Evolutionary conservation across 2,113 vertebrate species (phyloP).

Genomic region (Enhydra lutris): DNA sequence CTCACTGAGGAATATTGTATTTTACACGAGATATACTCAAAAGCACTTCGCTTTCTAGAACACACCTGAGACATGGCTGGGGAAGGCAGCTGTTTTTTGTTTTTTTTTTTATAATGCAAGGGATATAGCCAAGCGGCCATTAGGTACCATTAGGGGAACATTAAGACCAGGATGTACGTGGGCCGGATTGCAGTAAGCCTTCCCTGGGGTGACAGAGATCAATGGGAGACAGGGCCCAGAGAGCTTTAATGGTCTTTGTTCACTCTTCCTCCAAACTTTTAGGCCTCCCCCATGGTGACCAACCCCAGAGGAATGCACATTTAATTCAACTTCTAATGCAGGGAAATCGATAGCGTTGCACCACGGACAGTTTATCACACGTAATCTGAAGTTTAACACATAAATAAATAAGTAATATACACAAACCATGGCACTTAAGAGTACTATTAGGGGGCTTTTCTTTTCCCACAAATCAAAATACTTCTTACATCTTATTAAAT

Average conservation of each 20-base stretch:
- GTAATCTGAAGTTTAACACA: conserved; percentile 71
- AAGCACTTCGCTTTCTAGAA: neutral
- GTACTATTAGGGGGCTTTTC: neutral
- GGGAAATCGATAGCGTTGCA: conserved; percentile 61
- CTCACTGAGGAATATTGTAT: neutral
- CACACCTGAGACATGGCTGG: neutral
- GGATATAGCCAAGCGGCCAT: neutral
- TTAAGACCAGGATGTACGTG: conserved; percentile 40
- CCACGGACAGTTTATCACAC: conserved; percentile 66
- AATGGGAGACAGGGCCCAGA: neutral
- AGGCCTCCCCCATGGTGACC: conserved; percentile 38
- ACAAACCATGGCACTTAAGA: conserved; percentile 63
- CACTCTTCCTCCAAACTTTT: conserved; percentile 63
- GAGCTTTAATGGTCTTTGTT: conserved; percentile 50
- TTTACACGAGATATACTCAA: neutral
- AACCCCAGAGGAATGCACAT: conserved; percentile 57
- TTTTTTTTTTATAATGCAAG: conserved; percentile 27
- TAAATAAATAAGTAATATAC: conserved; percentile 70
- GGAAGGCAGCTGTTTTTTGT: neutral
- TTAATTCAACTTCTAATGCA: conserved; percentile 70
- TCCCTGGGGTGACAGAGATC: conserved; percentile 11
- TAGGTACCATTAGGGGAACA: conserved; percentile 59
- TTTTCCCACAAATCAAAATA: conserved; percentile 63
- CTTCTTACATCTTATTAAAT: conserved; percentile 53
- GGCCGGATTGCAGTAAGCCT: neutral